phyloP scores from a whole-genome alignment of 2,113 vertebrate species.

The Jacana jacana region DNA sequence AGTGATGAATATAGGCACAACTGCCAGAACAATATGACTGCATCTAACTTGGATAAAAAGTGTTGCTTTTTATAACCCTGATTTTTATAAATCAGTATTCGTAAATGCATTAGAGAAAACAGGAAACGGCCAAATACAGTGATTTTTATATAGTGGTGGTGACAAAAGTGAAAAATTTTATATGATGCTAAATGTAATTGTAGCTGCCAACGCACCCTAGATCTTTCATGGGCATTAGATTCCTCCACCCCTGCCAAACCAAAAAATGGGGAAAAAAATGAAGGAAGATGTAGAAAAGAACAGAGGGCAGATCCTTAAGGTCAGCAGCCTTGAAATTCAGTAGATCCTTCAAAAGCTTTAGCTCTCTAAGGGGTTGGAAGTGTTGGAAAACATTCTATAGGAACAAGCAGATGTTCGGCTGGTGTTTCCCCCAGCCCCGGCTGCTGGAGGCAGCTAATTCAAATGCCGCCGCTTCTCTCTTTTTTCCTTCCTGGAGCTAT shows the following conservation, averaged over 20 bases:
- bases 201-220: background rate
- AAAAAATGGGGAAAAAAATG: background rate
- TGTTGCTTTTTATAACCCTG: background rate
- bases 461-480: background rate
- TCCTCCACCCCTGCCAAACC: background rate
- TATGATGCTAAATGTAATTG: background rate
- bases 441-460: background rate
- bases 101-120: background rate
- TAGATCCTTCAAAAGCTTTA: background rate
- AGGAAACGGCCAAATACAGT: background rate
- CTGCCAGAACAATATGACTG: background rate
- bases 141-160: background rate
- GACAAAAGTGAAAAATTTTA: background rate
- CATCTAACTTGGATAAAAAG: background rate
- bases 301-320: background rate
- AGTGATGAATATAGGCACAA: background rate
- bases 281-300: background rate
- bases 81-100: background rate
- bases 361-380: background rate
- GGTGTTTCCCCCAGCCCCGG: background rate
- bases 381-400: background rate
- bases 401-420: background rate
- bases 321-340: background rate
- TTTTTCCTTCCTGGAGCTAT: background rate
- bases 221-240: background rate